phyloP scores from a whole-genome alignment of 2,797 vertebrate genomes.

The Chromis chromis region DNA sequence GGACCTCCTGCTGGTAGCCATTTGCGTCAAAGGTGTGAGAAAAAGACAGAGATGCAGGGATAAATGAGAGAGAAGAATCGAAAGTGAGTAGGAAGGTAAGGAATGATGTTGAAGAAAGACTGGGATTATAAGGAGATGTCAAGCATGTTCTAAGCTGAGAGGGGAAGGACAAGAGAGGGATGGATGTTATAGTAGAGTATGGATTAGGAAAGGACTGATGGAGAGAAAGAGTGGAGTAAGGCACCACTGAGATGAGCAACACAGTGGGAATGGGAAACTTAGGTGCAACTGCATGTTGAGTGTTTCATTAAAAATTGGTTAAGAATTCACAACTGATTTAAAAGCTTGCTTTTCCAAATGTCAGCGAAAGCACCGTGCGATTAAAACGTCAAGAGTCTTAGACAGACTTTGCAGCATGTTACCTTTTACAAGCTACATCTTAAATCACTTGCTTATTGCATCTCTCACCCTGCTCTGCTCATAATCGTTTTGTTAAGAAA shows the following conservation, averaged over 20 bases:
- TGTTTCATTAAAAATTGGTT: conserved; percentile 26
- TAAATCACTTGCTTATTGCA: background rate
- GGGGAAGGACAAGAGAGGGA: conserved; percentile 17
- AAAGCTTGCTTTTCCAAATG: conserved; percentile 48
- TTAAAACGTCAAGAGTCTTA: conserved; percentile 30
- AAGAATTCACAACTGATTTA: conserved; percentile 25
- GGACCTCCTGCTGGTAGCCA: background rate
- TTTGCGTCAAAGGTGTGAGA: conserved; percentile 9
- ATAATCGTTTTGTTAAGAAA: conserved; percentile 18
- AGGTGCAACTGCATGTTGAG: background rate
- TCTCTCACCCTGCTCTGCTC: background rate
- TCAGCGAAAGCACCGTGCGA: conserved; percentile 23
- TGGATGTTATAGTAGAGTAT: conserved; percentile 43
- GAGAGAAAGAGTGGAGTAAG: conserved; percentile 17
- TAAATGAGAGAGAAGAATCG: conserved; percentile 20
- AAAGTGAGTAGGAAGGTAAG: conserved; percentile 13
- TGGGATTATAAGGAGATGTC: conserved; percentile 53
- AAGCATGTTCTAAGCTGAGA: conserved; percentile 50
- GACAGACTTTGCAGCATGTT: conserved; percentile 5
- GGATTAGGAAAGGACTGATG: conserved; percentile 56
- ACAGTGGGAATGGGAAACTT: conserved; percentile 18
- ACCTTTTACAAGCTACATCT: conserved; percentile 15
- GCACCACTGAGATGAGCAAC: conserved; percentile 21
- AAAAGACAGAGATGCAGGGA: conserved; percentile 20
- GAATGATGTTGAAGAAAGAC: conserved; percentile 54